Evolutionary conservation across 2,888 invertebrate genomes (phyloP).

Genomic region (Ichneumoninae sp.): DNA sequence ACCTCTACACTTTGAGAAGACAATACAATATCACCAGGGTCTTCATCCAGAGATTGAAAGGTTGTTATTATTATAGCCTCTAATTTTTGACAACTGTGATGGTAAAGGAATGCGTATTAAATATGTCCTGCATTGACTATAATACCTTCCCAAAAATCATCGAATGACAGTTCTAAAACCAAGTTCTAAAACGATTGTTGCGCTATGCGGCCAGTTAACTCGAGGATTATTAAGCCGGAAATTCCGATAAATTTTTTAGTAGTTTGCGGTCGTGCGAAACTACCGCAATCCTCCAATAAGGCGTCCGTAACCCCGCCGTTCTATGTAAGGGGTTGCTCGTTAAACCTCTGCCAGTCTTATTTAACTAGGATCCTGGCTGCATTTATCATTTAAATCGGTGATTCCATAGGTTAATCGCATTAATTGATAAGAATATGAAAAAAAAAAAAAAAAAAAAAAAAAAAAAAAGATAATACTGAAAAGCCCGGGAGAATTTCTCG

Average conservation of each 20-base stretch:
- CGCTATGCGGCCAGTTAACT: constrained; percentile 13
- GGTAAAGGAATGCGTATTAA: not conserved
- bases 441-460: no score
- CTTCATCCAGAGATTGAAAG: not conserved
- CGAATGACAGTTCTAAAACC: not conserved
- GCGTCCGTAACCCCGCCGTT: constrained; percentile 56
- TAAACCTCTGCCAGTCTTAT: constrained; percentile 71
- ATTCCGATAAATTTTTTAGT: constrained; percentile 80
- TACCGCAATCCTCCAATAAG: constrained; percentile 75
- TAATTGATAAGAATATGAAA: no score
- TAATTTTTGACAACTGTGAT: constrained; percentile 23
- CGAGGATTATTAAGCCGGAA: constrained; percentile 75
- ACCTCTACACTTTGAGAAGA: constrained; percentile 14
- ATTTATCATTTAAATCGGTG: not conserved
- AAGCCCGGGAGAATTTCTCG: not conserved
- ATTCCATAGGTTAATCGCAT: no score
- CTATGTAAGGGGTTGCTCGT: constrained; percentile 50
- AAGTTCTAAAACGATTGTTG: constrained; percentile 7
- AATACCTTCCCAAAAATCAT: constrained; percentile 18
- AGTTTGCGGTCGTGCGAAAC: constrained; percentile 76
- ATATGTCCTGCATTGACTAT: not conserved
- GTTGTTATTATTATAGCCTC: constrained; percentile 24
- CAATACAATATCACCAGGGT: no score
- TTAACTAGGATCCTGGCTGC: constrained; percentile 55
- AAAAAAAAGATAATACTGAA: not conserved